phyloP scores from a whole-genome alignment of 2,888 invertebrate species.

The Mesochorus sp. region DNA sequence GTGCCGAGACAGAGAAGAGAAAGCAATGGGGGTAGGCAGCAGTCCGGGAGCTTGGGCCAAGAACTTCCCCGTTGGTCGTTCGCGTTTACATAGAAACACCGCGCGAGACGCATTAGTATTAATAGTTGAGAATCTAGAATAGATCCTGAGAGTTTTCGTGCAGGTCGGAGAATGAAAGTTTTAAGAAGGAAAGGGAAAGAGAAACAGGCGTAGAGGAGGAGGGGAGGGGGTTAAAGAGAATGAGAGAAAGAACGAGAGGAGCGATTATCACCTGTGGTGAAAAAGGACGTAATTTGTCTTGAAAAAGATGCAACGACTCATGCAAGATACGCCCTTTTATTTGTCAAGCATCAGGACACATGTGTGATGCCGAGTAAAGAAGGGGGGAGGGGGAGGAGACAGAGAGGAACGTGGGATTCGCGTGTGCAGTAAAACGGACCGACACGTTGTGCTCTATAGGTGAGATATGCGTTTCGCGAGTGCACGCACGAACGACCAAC shows the following conservation, averaged over 20 bases:
- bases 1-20: not conserved
- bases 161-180: slow-evolving; percentile 31
- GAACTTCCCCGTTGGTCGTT: slow-evolving; percentile 47
- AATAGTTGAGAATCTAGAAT: slow-evolving; percentile 81
- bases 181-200: not conserved
- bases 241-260: not conserved
- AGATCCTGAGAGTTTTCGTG: slow-evolving; percentile 70
- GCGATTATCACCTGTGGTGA: not conserved
- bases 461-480: slow-evolving; percentile 22
- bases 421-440: slow-evolving; percentile 18
- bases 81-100: slow-evolving; percentile 62
- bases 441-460: not conserved
- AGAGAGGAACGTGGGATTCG: slow-evolving; percentile 11
- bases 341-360: not conserved
- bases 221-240: not conserved
- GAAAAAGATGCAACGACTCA: not conserved
- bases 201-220: not conserved
- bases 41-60: slow-evolving; percentile 48
- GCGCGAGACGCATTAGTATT: slow-evolving; percentile 77
- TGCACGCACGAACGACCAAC: slow-evolving; percentile 26
- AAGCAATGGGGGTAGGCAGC: slow-evolving; percentile 15
- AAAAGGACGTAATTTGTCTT: no score
- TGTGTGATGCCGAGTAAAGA: not conserved
- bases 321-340: not conserved
- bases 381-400: not conserved